Conservation (phyloP, 2,888 invertebrate species). For the Galerucella pusilla region DNA sequence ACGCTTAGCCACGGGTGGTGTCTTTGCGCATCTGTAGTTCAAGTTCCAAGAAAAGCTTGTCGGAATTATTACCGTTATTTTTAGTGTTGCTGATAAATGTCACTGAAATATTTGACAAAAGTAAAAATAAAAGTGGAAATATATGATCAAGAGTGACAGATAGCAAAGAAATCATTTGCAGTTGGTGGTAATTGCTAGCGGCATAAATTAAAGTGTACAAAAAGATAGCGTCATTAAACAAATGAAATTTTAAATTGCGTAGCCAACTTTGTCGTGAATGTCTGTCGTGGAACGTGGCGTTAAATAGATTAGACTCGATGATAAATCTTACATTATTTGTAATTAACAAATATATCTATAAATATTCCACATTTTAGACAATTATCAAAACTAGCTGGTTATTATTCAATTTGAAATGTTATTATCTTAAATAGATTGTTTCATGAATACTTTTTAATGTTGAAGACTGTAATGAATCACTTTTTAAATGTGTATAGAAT, state of each 20-base stretch:
- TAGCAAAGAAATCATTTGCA: constrained; percentile 17
- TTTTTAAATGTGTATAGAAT: too few relatives aligned
- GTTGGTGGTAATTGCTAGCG: constrained; percentile 37
- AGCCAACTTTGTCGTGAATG: constrained; percentile 37
- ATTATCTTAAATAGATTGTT: too few relatives aligned
- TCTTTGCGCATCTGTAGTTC: too few relatives aligned
- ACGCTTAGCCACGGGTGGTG: too few relatives aligned
- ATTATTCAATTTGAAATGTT: too few relatives aligned
- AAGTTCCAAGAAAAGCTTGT: too few relatives aligned
- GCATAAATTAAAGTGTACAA: constrained; percentile 36
- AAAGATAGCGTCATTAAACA: constrained; percentile 42
- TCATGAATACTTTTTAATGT: too few relatives aligned
- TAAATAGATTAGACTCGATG: constrained; percentile 46
- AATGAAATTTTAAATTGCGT: constrained; percentile 44
- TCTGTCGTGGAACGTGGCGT: constrained; percentile 43
- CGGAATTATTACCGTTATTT: neutral
- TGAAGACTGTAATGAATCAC: too few relatives aligned
- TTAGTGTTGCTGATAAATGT: neutral
- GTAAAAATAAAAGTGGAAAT: neutral
- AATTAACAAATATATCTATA: constrained; percentile 57
- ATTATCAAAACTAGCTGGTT: neutral
- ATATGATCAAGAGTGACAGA: constrained; percentile 14
- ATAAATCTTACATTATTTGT: constrained; percentile 59
- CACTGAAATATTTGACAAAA: neutral
- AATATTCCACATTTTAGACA: constrained; percentile 44